Evolutionary conservation across 2,888 invertebrate species (phyloP).

Genomic region (Anagyrus pseudococci): DNA sequence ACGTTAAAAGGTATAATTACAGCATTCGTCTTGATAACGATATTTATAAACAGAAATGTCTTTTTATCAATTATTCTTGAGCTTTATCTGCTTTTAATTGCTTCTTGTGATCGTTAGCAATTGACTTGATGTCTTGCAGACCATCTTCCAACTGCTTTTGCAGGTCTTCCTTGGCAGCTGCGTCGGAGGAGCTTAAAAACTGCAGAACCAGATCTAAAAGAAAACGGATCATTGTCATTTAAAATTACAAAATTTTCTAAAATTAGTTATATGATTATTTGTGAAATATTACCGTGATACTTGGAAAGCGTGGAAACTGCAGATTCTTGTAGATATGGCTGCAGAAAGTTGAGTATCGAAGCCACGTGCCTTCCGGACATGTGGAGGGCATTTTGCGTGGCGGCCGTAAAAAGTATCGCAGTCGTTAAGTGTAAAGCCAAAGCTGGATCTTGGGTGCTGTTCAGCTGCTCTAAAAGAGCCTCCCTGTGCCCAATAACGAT

Average conservation of each 20-base stretch:
- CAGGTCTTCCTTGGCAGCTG: conserved; percentile 63
- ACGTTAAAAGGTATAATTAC: background rate
- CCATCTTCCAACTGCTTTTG: conserved; percentile 64
- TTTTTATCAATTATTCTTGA: conserved; percentile 40
- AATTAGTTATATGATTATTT: conserved; percentile 2
- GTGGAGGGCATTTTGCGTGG: conserved; percentile 84
- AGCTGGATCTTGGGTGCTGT: conserved; percentile 77
- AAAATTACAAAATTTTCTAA: background rate
- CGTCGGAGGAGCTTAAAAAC: conserved; percentile 66
- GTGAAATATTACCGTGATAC: conserved; percentile 75
- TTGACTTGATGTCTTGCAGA: conserved; percentile 63
- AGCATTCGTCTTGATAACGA: background rate
- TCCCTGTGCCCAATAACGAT: conserved; percentile 82
- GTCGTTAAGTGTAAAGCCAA: conserved; percentile 79
- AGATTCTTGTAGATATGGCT: conserved; percentile 72
- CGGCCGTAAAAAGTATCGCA: conserved; percentile 79
- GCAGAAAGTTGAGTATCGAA: conserved; percentile 76
- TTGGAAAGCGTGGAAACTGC: conserved; percentile 70
- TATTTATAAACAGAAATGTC: background rate
- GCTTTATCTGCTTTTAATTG: conserved; percentile 53
- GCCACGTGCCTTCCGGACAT: conserved; percentile 94
- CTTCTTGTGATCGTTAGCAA: conserved; percentile 65
- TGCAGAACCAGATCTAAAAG: conserved; percentile 71
- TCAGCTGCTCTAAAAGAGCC: conserved; percentile 79
- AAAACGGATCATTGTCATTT: conserved; percentile 17